Evolutionary conservation across 2,797 vertebrate genomes (phyloP), one percentile per base, ranked within the genome.

Genomic region (Choloepus didactylus): DNA sequence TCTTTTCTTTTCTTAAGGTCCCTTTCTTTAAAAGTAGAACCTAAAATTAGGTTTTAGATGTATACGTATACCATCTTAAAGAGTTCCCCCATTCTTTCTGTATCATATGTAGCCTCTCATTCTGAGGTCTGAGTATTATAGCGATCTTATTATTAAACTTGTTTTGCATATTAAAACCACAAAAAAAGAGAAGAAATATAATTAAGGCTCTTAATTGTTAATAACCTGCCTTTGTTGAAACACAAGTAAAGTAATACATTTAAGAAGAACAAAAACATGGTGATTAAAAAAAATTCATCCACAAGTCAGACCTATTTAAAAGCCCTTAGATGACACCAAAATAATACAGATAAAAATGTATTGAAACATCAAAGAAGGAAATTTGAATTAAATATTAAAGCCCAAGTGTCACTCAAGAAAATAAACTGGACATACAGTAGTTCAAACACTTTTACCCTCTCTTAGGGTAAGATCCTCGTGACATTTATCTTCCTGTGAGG

Each of bases 131-230:
- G 93, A 72, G 95, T 87, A 97, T 96, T 54, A 89, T 91, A 72
- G 72, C 94, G 97, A 96, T 89, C 95, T 97, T 97, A 88, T 95
- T 97, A 89, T 97, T 97, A 95, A 97, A 97, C 81, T 97, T 81
- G 88, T 80, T 97, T 96, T 97, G 70, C 90, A 96, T 96, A 83
- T 94, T 84, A 94, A 94, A 98, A 96, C 8, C 51, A 97, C 77
- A 4, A 49, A 97, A 79, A 95, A 96, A 54, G 93, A 92, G 84
- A 93, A 97, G 80, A 95, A 96, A 95, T 83, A 94, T 76, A 97
- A 97, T 94, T 97, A 96, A 97, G 86, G 91, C 86, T 72, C 19
- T 95, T 88, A 93, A 87, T 67, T 90, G 69, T 89, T 95, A 95
- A 64, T 95, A 96, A 96, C 82, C 18, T 85, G 18, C 80, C 93